Evolutionary conservation across 2,797 vertebrate genomes (phyloP).

Genomic region (Eptatretus atami): DNA sequence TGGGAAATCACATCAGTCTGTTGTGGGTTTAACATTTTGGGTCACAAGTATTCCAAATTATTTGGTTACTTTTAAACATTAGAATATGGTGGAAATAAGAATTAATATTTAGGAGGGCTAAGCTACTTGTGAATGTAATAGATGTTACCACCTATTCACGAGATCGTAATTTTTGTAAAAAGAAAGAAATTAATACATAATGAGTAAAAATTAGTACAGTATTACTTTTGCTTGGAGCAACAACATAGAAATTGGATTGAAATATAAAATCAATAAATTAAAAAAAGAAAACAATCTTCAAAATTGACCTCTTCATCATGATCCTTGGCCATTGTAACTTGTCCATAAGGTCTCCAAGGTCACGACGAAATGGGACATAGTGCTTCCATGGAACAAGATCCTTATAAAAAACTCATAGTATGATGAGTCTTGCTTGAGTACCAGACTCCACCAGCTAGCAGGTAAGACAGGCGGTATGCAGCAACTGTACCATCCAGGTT

Average conservation of each 20-base stretch:
- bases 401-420: slow-evolving; percentile 82
- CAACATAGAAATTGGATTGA: too few relatives aligned
- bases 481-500: slow-evolving; percentile 85
- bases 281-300: background rate
- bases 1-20: too few relatives aligned
- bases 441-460: slow-evolving; percentile 58
- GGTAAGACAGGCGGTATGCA: slow-evolving; percentile 66
- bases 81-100: too few relatives aligned
- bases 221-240: background rate
- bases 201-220: background rate
- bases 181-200: background rate
- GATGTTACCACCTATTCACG: slow-evolving; percentile 6
- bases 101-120: too few relatives aligned
- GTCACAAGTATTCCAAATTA: too few relatives aligned
- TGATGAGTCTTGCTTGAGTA: slow-evolving; percentile 75
- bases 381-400: slow-evolving; percentile 58
- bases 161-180: slow-evolving; percentile 5
- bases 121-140: too few relatives aligned
- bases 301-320: slow-evolving; percentile 45
- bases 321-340: slow-evolving; percentile 57
- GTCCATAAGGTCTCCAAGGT: slow-evolving; percentile 60
- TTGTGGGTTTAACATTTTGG: too few relatives aligned
- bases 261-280: too few relatives aligned
- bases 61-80: too few relatives aligned
- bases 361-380: slow-evolving; percentile 52